These are phyloP conservation scores for Chloropsis cyanopogon DNA, from an alignment of 2,113 vertebrate species.

Conservation along the genomic window DNA sequence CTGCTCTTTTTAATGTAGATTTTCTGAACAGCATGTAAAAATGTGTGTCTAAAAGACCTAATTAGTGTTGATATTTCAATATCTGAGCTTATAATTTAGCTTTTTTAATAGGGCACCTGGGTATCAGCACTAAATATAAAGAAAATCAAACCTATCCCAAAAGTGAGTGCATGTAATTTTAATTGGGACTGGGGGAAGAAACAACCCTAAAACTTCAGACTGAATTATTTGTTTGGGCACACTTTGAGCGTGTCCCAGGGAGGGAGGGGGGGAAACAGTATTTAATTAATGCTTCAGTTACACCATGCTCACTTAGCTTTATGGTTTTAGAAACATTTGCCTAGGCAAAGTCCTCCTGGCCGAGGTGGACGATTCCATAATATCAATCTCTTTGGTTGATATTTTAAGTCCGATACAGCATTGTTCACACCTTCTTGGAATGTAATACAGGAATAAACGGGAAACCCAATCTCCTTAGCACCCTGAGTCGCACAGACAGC, in stretches of 20 bases:
- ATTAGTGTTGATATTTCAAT: constrained; percentile 19
- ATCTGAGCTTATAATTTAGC: not conserved
- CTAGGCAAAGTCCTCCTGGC: not conserved
- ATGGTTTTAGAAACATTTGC: not conserved
- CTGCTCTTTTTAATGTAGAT: not conserved
- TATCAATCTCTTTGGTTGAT: not conserved
- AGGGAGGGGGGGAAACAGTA: not conserved
- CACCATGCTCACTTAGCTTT: not conserved
- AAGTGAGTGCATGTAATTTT: not conserved
- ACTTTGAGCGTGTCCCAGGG: not conserved
- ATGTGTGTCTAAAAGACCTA: not conserved
- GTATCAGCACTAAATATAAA: not conserved
- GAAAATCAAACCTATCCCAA: not conserved
- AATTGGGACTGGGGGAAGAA: not conserved
- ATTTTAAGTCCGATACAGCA: constrained; percentile 20
- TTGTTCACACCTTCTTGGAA: constrained; percentile 58
- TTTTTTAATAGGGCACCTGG: not conserved
- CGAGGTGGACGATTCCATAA: not conserved
- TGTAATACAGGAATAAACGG: not conserved
- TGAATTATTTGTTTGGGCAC: not conserved
- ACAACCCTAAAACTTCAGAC: not conserved
- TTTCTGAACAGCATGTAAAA: not conserved
- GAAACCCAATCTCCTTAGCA: constrained; percentile 37
- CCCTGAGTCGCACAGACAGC: not conserved
- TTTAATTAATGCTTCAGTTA: not conserved